Evolutionary conservation across 35 echinoderm and acorn worm genomes (phyloP).

Genomic region (Chiridota heheva): DNA sequence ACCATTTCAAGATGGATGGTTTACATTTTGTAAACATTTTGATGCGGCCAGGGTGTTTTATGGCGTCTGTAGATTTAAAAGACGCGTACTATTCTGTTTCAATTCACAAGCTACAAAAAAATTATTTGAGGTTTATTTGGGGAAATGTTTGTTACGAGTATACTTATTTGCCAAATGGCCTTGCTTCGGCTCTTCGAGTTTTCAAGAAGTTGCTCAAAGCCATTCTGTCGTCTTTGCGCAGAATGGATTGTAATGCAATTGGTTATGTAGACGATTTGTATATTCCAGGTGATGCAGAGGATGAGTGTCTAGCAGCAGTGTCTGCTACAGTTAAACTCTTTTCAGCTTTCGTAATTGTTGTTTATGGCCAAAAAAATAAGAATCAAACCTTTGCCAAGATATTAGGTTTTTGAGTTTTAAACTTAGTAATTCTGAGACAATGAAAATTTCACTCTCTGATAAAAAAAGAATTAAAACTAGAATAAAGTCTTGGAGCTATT

Average conservation of each 20-base stretch:
- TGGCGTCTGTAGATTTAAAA: conserved; percentile 67
- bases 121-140: conserved; percentile 59
- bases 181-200: conserved; percentile 27
- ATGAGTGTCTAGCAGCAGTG: conserved; percentile 17
- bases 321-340: conserved; percentile 25
- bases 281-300: conserved; percentile 12
- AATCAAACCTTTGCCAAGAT: conserved; percentile 6
- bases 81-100: conserved; percentile 56
- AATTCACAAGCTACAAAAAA: conserved; percentile 22
- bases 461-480: conserved; percentile 39
- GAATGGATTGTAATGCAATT: not conserved
- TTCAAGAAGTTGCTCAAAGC: conserved; percentile 56
- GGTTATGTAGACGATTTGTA: conserved; percentile 48
- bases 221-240: conserved; percentile 18
- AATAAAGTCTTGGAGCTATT: conserved; percentile 21
- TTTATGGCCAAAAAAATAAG: conserved; percentile 40
- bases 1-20: conserved; percentile 77
- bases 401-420: conserved; percentile 52
- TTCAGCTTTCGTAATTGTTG: conserved; percentile 18
- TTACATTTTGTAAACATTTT: conserved; percentile 44
- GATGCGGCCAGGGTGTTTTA: conserved; percentile 47
- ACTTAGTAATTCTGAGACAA: conserved; percentile 42
- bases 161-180: conserved; percentile 44
- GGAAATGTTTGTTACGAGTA: conserved; percentile 46
- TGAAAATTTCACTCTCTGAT: not conserved